A percentile compares a stretch with the other conserved stretches of the same genome.
phyloP scores from a whole-genome alignment of 2,888 invertebrate genomes.

The Habroteleia sp. region DNA sequence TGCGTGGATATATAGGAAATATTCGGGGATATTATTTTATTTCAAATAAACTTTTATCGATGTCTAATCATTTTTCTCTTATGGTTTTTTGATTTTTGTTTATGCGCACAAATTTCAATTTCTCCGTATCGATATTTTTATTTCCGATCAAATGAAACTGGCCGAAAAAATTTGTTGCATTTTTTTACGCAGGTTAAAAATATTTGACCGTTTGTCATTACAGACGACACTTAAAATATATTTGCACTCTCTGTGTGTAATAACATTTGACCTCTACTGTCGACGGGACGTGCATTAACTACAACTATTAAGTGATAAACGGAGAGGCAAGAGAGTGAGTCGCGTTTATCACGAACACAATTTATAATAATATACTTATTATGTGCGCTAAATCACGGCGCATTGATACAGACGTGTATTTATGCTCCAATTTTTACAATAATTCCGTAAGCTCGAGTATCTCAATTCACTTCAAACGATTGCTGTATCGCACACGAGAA shows the following conservation, averaged over 20 bases:
- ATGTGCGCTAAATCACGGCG: conserved; percentile 48
- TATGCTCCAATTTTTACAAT: conserved; percentile 48
- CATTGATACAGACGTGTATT: conserved; percentile 51
- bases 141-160: too few species aligned
- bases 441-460: conserved; percentile 19
- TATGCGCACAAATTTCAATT: too few species aligned
- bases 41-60: too few species aligned
- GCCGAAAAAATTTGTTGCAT: too few species aligned
- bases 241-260: conserved; percentile 55
- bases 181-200: conserved; percentile 31
- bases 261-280: conserved; percentile 64
- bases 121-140: too few species aligned
- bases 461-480: conserved; percentile 36
- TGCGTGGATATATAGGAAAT: too few species aligned
- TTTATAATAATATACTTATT: conserved; percentile 60
- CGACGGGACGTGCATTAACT: conserved; percentile 60
- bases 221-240: conserved; percentile 54
- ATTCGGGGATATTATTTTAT: too few species aligned
- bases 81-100: too few species aligned
- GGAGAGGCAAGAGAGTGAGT: conserved; percentile 28
- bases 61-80: too few species aligned
- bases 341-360: conserved; percentile 51
- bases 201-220: conserved; percentile 41
- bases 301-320: conserved; percentile 63
- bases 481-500: conserved; percentile 16